Percentiles rank a stretch among this genome's conserved stretches.
Conservation (phyloP, 2,797 vertebrate species). For the Harpagifer antarcticus region DNA sequence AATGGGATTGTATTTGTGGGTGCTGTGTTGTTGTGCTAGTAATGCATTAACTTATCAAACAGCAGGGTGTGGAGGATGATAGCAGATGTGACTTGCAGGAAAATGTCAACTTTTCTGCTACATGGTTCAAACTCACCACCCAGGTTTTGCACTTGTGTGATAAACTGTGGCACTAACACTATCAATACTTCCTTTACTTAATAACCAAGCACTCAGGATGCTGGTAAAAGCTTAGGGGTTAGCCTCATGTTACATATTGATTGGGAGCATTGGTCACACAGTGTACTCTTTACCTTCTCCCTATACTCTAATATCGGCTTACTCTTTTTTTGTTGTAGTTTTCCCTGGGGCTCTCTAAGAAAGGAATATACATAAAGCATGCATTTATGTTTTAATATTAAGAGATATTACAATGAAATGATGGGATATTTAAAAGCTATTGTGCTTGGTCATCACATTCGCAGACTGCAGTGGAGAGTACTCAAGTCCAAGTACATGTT, state of each 20-base stretch:
- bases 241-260: conserved; percentile 69
- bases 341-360: background rate
- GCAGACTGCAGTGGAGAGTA: conserved; percentile 25
- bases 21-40: conserved; percentile 29
- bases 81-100: conserved; percentile 52
- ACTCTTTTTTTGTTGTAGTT: background rate
- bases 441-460: background rate
- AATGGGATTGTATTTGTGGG: conserved; percentile 1
- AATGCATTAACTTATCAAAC: background rate
- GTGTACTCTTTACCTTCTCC: conserved; percentile 12
- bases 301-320: background rate
- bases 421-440: conserved; percentile 7
- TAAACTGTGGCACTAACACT: background rate
- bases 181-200: conserved; percentile 42
- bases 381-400: conserved; percentile 5
- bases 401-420: background rate
- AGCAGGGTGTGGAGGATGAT: conserved; percentile 43
- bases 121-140: background rate
- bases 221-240: conserved; percentile 57
- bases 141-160: background rate
- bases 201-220: conserved; percentile 48
- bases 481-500: background rate
- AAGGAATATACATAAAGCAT: background rate
- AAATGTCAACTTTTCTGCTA: conserved; percentile 37
- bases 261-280: conserved; percentile 38